phyloP scores from a whole-genome alignment of 2,888 invertebrate species.

The Epistrophe grossulariae region DNA sequence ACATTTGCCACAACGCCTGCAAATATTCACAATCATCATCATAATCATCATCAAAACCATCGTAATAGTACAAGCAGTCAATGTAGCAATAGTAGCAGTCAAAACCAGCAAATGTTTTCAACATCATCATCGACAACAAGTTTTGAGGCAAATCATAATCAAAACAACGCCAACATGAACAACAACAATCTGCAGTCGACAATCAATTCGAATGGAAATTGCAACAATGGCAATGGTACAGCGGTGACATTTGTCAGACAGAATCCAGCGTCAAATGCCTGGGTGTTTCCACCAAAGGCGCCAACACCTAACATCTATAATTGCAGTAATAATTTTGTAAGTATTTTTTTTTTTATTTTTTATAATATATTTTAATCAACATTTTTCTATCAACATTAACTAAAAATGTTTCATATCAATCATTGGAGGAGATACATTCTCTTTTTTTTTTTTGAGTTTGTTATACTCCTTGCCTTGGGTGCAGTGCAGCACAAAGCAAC shows the following conservation, averaged over 20 bases:
- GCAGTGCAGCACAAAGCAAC: conserved; percentile 24
- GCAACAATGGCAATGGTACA: conserved; percentile 67
- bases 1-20: conserved; percentile 78
- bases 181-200: conserved; percentile 67
- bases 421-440: conserved; percentile 26
- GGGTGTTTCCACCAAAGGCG: conserved; percentile 93
- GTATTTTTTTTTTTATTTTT: conserved; percentile 77
- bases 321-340: conserved; percentile 90
- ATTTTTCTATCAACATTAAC: background rate
- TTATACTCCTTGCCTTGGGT: background rate
- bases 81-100: conserved; percentile 76
- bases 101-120: conserved; percentile 73
- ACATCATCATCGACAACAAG: conserved; percentile 75
- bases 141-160: conserved; percentile 71
- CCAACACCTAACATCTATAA: conserved; percentile 89
- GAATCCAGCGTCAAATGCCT: conserved; percentile 88
- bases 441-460: conserved; percentile 32
- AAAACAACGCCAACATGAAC: conserved; percentile 70
- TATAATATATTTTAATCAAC: conserved; percentile 11
- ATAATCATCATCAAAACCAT: conserved; percentile 76
- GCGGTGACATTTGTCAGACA: conserved; percentile 85
- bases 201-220: conserved; percentile 68
- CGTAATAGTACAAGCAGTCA: conserved; percentile 77
- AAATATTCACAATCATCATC: conserved; percentile 75
- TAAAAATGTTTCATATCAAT: background rate